phyloP scores from a whole-genome alignment of 2,888 invertebrate genomes.

The Acheta domesticus region DNA sequence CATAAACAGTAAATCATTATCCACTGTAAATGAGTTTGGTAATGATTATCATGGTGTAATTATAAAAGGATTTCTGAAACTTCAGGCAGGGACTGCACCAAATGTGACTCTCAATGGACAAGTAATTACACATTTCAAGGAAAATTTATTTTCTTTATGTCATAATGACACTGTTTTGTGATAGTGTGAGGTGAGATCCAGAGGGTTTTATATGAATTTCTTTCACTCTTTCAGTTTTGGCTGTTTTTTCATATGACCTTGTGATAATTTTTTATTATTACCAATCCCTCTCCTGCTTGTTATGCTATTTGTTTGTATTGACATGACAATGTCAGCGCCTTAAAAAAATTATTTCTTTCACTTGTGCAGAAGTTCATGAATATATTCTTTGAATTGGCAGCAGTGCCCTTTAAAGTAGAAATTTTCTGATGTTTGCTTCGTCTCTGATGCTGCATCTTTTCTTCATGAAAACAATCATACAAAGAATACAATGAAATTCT shows the following conservation, averaged over 20 bases:
- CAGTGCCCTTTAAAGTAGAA: too few relatives aligned
- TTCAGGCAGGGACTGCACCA: background rate
- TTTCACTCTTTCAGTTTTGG: background rate
- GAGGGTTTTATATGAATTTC: background rate
- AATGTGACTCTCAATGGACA: background rate
- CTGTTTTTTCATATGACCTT: background rate
- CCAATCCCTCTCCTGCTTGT: too few relatives aligned
- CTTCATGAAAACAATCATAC: too few relatives aligned
- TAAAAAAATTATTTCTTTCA: too few relatives aligned
- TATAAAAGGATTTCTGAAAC: background rate
- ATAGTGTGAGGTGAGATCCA: too few relatives aligned
- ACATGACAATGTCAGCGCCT: too few relatives aligned
- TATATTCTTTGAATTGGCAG: too few relatives aligned
- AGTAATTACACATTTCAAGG: background rate
- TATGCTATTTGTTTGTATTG: too few relatives aligned
- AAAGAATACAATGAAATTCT: too few relatives aligned
- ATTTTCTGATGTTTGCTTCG: too few relatives aligned
- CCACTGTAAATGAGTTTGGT: background rate
- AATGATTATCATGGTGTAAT: background rate
- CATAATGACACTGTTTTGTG: background rate
- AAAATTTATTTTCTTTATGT: background rate
- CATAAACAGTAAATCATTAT: background rate
- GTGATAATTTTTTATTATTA: background rate
- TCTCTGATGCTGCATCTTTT: too few relatives aligned
- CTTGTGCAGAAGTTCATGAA: too few relatives aligned